A percentile compares a stretch with the other conserved stretches of the same genome.
Evolutionary conservation across 2,113 vertebrate genomes (phyloP).

Genomic region (Lophius piscatorius): DNA sequence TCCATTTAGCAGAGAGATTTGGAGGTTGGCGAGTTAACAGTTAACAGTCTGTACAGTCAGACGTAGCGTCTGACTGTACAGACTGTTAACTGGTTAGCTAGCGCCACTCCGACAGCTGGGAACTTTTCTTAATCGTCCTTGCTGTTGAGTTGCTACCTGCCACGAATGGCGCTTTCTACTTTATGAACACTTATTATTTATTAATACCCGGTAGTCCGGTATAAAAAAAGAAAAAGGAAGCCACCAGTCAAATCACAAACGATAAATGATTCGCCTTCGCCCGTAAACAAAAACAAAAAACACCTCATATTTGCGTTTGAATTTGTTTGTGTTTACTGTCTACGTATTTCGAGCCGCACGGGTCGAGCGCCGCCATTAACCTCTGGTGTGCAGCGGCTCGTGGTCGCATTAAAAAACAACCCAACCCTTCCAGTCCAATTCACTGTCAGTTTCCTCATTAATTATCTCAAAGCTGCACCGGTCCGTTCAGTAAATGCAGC

Average conservation of each 20-base stretch:
- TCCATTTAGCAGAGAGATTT: too few species aligned
- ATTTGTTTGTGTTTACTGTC: slow-evolving; percentile 15
- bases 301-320: slow-evolving; percentile 11
- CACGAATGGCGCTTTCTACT: too few species aligned
- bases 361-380: slow-evolving; percentile 29
- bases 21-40: too few species aligned
- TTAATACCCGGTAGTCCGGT: too few species aligned
- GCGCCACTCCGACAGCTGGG: too few species aligned
- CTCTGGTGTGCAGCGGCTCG: slow-evolving; percentile 22
- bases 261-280: background rate
- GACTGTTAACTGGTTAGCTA: too few species aligned
- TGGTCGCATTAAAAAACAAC: slow-evolving; percentile 33
- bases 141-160: too few species aligned
- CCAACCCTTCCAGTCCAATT: slow-evolving; percentile 28
- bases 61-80: too few species aligned
- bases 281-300: background rate
- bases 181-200: too few species aligned
- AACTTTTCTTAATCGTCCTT: too few species aligned
- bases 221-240: too few species aligned
- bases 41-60: too few species aligned
- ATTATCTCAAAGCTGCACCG: slow-evolving; percentile 56
- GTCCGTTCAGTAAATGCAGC: slow-evolving; percentile 47
- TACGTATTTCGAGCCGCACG: slow-evolving; percentile 15
- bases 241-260: background rate
- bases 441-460: slow-evolving; percentile 64